A percentile compares a stretch with the other conserved stretches of the same genome.
Conservation (phyloP, 2,113 vertebrate genomes). For the Lagopus muta region DNA sequence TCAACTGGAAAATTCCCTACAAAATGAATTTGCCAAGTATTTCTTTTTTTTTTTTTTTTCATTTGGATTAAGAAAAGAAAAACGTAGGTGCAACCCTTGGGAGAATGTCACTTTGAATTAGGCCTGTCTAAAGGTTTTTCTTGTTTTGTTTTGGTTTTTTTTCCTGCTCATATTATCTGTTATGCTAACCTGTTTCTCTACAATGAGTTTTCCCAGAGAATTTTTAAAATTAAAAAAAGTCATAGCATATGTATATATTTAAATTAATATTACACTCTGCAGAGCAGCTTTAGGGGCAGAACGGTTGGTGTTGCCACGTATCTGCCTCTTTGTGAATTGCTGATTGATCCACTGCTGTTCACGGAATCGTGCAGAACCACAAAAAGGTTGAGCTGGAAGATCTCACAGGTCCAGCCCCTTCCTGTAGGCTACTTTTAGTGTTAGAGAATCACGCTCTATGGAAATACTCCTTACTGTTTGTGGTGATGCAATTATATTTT, state of each 20-base stretch:
- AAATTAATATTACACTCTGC: not conserved
- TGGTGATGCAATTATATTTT: not conserved
- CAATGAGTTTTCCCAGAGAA: not conserved
- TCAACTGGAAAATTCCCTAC: not conserved
- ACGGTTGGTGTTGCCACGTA: not conserved
- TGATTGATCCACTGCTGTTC: not conserved
- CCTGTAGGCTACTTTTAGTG: not conserved
- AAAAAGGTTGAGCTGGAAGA: not conserved
- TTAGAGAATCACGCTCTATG: not conserved
- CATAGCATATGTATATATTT: not conserved
- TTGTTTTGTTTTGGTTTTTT: not conserved
- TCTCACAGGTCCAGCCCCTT: not conserved
- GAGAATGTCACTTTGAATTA: not conserved
- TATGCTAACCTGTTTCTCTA: not conserved
- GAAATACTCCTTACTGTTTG: not conserved
- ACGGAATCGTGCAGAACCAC: not conserved
- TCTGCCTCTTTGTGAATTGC: not conserved
- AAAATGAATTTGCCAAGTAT: not conserved
- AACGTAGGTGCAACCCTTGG: not conserved
- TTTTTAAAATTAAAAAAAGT: not conserved
- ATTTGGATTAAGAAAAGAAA: not conserved
- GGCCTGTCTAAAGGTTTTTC: not conserved
- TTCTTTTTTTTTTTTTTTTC: not conserved
- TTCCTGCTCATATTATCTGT: accelerated
- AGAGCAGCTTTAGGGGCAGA: not conserved